A percentile compares a stretch with the other conserved stretches of the same genome.
Evolutionary conservation across 2,888 invertebrate genomes (phyloP).

Genomic region (Melieria omissa): DNA sequence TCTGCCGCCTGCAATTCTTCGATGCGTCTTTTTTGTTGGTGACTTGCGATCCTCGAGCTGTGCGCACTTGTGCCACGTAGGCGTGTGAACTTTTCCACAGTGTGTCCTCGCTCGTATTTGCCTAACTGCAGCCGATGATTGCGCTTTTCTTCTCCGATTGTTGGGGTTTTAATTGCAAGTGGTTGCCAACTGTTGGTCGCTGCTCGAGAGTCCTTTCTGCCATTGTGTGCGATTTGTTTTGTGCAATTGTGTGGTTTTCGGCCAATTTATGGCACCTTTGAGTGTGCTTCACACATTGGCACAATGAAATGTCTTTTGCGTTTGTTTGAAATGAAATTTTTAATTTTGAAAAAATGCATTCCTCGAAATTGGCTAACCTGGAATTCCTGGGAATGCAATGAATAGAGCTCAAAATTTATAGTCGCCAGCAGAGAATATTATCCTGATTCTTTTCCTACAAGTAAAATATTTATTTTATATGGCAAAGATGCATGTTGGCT

Average conservation of each 20-base stretch:
- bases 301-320: no score
- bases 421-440: no score
- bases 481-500: no score
- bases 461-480: no score
- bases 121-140: background rate
- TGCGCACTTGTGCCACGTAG: slow-evolving; percentile 40
- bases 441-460: no score
- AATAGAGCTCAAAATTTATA: no score
- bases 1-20: background rate
- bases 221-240: slow-evolving; percentile 7
- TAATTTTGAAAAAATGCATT: no score
- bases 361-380: no score
- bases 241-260: slow-evolving; percentile 26
- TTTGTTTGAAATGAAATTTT: no score
- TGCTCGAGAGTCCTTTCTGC: slow-evolving; percentile 6
- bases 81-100: slow-evolving; percentile 51
- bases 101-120: background rate
- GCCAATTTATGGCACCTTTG: slow-evolving; percentile 7
- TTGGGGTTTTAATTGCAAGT: background rate
- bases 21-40: background rate
- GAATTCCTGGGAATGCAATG: no score
- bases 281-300: no score
- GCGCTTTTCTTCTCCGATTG: background rate
- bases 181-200: background rate
- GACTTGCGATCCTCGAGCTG: background rate